Percentiles rank a stretch among this genome's conserved stretches.
phyloP scores from a whole-genome alignment of 2,113 vertebrate genomes.

The Lophius piscatorius region DNA sequence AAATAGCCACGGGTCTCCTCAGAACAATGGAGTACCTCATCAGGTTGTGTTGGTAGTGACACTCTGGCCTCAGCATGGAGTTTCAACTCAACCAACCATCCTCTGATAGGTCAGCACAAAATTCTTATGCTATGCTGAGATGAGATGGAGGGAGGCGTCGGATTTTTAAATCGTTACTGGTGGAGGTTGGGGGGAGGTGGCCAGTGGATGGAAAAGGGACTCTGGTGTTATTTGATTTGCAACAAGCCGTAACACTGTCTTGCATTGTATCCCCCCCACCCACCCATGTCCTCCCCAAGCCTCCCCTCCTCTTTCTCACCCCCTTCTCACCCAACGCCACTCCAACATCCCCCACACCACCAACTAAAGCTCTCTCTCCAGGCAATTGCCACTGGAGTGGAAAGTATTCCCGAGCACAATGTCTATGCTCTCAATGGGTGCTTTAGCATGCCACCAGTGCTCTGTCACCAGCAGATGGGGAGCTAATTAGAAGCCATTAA shows the following conservation, averaged over 20 bases:
- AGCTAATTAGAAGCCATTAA: constrained; percentile 89
- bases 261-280: constrained; percentile 73
- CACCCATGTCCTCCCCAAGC: constrained; percentile 61
- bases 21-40: constrained; percentile 44
- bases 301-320: constrained; percentile 10
- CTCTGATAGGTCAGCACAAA: constrained; percentile 37
- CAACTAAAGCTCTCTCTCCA: constrained; percentile 82
- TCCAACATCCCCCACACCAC: constrained; percentile 42
- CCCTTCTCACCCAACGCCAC: constrained; percentile 47
- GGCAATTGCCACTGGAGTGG: constrained; percentile 86
- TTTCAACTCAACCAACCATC: background rate
- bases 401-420: constrained; percentile 85
- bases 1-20: constrained; percentile 20
- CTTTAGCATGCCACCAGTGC: constrained; percentile 85
- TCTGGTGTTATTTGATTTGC: constrained; percentile 78
- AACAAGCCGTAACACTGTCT: constrained; percentile 82
- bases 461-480: constrained; percentile 87
- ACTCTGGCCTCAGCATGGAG: too few species aligned
- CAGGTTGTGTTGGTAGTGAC: constrained; percentile 37
- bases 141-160: constrained; percentile 40
- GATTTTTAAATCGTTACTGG: constrained; percentile 38
- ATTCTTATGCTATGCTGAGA: too few species aligned
- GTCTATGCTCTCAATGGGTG: constrained; percentile 83
- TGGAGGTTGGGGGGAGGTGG: constrained; percentile 16
- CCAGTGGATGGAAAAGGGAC: constrained; percentile 65